Conservation (phyloP, 2,888 invertebrate species). For the Camptogramma bilineatum region DNA sequence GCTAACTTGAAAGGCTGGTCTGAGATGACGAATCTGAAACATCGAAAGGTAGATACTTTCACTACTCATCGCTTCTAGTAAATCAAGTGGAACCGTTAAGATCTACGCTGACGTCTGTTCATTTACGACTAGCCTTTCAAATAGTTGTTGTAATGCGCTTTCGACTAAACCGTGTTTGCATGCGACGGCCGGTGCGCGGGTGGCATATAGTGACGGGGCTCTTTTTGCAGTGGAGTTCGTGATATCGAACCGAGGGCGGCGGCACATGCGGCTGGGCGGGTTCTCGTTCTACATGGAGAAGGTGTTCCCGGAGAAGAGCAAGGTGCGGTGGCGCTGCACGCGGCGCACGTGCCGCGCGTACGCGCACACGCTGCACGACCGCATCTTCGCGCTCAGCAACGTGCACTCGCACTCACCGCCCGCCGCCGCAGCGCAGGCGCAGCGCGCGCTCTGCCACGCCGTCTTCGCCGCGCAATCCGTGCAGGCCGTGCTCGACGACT, state of each 20-base stretch:
- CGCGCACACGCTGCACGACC: slow-evolving; percentile 81
- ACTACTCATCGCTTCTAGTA: background rate
- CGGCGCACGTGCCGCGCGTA: slow-evolving; percentile 82
- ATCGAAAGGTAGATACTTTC: background rate
- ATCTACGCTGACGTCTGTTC: background rate
- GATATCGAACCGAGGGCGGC: slow-evolving; percentile 82
- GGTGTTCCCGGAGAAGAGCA: slow-evolving; percentile 81
- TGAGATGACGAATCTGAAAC: background rate
- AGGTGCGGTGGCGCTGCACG: slow-evolving; percentile 83
- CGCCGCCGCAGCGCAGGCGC: slow-evolving; percentile 45
- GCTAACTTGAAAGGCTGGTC: background rate
- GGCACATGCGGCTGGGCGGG: slow-evolving; percentile 81
- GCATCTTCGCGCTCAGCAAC: slow-evolving; percentile 80
- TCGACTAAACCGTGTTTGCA: slow-evolving; percentile 18
- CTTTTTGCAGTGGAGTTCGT: slow-evolving; percentile 84
- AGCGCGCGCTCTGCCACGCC: slow-evolving; percentile 44
- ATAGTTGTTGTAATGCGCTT: slow-evolving; percentile 10
- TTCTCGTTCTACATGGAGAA: slow-evolving; percentile 84
- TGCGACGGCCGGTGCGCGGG: slow-evolving; percentile 34
- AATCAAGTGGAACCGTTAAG: background rate
- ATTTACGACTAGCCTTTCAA: slow-evolving; percentile 1
- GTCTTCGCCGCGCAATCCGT: slow-evolving; percentile 49
- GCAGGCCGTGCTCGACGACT: slow-evolving; percentile 68
- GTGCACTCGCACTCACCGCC: slow-evolving; percentile 80
- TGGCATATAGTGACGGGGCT: slow-evolving; percentile 57